A percentile compares a stretch with the other conserved stretches of the same genome.
Evolutionary conservation across 2,888 invertebrate species (phyloP).

Genomic region (Lottia gigantea): DNA sequence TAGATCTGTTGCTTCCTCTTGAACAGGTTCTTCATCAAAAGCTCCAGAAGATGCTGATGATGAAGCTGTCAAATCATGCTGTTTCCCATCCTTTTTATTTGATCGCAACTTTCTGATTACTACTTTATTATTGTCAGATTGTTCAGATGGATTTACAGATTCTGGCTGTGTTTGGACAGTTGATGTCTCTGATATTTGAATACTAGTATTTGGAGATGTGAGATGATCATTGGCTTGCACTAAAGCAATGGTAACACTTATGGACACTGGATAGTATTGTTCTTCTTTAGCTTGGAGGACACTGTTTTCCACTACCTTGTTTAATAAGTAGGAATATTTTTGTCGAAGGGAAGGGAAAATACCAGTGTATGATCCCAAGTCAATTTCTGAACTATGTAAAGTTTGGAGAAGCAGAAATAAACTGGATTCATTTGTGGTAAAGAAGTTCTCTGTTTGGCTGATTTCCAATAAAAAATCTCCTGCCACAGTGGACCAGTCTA

Average conservation of each 20-base stretch:
- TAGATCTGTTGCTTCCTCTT: conserved; percentile 22
- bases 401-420: conserved; percentile 73
- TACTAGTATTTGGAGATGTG: not conserved
- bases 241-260: not conserved
- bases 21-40: conserved; percentile 16
- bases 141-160: not conserved
- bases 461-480: conserved; percentile 69
- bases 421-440: conserved; percentile 73
- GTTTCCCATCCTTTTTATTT: conserved; percentile 29
- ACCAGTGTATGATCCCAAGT: conserved; percentile 51
- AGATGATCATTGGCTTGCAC: not conserved
- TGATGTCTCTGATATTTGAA: not conserved
- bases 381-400: conserved; percentile 70
- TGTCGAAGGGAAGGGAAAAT: conserved; percentile 44
- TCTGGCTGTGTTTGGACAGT: not conserved
- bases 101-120: not conserved
- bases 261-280: conserved; percentile 32
- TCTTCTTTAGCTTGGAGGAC: conserved; percentile 37
- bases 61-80: not conserved
- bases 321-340: conserved; percentile 47
- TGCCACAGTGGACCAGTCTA: conserved; percentile 58
- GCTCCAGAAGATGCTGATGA: not conserved
- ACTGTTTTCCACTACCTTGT: conserved; percentile 45
- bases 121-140: not conserved
- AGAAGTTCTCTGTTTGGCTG: conserved; percentile 73